Conservation (phyloP, 2,113 vertebrate species). For the Cyprinodon variegatus region DNA sequence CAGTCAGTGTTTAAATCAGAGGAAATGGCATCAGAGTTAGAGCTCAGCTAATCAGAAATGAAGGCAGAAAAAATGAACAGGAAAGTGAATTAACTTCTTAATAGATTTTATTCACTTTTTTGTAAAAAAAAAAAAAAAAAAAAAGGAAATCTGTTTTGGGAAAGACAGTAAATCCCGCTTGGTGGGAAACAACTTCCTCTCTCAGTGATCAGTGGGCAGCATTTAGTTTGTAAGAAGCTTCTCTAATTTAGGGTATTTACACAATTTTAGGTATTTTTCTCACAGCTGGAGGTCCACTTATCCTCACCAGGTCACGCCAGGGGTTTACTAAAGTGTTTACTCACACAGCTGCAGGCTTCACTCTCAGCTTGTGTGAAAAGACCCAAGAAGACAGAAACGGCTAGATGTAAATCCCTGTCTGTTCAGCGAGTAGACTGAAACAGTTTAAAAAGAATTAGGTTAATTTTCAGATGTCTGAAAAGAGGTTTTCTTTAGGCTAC, state of each 20-base stretch:
- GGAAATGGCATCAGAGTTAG: conserved; percentile 21
- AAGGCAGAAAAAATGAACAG: conserved; percentile 22
- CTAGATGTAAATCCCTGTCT: neutral
- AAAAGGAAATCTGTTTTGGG: neutral
- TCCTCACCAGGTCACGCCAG: conserved; percentile 24
- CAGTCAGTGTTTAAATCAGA: conserved; percentile 42
- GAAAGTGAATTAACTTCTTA: conserved; percentile 29
- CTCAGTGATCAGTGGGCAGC: conserved; percentile 20
- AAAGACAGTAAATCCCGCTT: conserved; percentile 4
- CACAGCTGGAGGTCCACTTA: conserved; percentile 50
- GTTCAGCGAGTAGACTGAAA: neutral
- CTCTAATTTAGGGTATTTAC: conserved; percentile 17
- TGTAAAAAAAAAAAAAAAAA: neutral
- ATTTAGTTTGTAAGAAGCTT: conserved; percentile 18
- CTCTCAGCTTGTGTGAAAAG: conserved; percentile 3
- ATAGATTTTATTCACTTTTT: conserved; percentile 10
- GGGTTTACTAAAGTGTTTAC: conserved; percentile 33
- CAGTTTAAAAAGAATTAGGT: neutral
- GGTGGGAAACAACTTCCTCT: conserved; percentile 16
- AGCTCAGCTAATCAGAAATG: conserved; percentile 28
- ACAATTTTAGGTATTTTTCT: conserved; percentile 20
- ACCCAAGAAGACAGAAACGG: neutral
- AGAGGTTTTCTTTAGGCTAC: neutral
- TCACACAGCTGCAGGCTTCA: conserved; percentile 38
- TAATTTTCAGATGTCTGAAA: neutral